phyloP scores from a whole-genome alignment of 1,140 invertebrate species.

The Zaprionus vittiger region DNA sequence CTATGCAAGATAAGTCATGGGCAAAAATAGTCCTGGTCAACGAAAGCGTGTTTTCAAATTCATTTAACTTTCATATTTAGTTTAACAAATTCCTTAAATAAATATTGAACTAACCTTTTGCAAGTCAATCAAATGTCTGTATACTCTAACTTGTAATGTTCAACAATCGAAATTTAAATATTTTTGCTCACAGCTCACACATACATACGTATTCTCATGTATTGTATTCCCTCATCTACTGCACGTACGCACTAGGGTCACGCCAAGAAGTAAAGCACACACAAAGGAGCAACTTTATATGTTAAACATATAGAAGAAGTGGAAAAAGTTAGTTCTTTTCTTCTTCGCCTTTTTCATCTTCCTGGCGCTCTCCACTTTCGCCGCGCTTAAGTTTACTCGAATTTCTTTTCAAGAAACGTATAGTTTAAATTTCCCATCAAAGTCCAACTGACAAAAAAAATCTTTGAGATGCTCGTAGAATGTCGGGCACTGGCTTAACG shows the following conservation, averaged over 20 bases:
- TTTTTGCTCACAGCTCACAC: background rate
- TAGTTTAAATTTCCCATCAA: slow-evolving; percentile 6
- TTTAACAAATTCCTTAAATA: background rate
- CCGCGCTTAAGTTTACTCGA: background rate
- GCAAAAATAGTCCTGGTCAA: background rate
- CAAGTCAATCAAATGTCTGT: background rate
- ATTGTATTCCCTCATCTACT: slow-evolving; percentile 14
- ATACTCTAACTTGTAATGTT: background rate
- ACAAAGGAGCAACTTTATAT: slow-evolving; percentile 38
- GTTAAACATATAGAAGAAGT: slow-evolving; percentile 6
- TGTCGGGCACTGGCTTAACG: background rate
- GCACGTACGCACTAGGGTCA: background rate
- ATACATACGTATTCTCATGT: background rate
- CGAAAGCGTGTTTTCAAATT: too few relatives aligned
- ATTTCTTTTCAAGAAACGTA: background rate
- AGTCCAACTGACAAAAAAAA: slow-evolving; percentile 8
- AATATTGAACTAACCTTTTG: background rate
- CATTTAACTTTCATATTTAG: too few relatives aligned
- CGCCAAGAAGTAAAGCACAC: slow-evolving; percentile 24
- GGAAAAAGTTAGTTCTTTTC: slow-evolving; percentile 19
- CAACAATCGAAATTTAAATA: slow-evolving; percentile 1
- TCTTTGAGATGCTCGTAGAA: background rate
- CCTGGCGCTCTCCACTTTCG: background rate
- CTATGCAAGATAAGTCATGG: too few relatives aligned
- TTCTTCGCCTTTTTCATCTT: background rate